phyloP scores from a whole-genome alignment of 2,113 vertebrate genomes.

The Natator depressus region DNA sequence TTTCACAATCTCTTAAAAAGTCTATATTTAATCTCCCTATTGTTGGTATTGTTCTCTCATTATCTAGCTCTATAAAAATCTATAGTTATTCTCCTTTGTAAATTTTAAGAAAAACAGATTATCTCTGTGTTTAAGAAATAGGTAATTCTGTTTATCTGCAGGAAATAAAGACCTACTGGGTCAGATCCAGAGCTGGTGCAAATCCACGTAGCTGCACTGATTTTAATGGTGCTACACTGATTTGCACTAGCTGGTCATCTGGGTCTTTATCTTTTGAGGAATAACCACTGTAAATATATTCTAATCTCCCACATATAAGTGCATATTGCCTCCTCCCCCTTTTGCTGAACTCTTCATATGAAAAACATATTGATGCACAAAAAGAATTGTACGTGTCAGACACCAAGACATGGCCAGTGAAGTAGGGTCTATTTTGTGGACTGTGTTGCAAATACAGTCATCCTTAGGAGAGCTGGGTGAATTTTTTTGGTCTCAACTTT shows the following conservation, averaged over 20 bases:
- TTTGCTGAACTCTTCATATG: not conserved
- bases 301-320: not conserved
- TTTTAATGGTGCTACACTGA: not conserved
- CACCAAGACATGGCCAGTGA: not conserved
- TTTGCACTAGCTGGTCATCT: not conserved
- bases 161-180: not conserved
- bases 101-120: slow-evolving; percentile 7
- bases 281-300: not conserved
- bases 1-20: not conserved
- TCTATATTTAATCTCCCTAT: slow-evolving; percentile 14
- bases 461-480: not conserved
- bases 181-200: not conserved
- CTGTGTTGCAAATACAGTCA: not conserved
- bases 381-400: not conserved
- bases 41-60: not conserved
- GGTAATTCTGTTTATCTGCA: not conserved
- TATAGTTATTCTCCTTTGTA: not conserved
- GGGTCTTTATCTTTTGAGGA: not conserved
- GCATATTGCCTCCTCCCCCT: not conserved
- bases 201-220: not conserved
- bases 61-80: slow-evolving; percentile 4
- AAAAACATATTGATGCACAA: not conserved
- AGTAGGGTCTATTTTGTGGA: not conserved
- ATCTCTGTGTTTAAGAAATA: not conserved
- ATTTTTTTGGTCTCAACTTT: not conserved